Evolutionary conservation across 2,888 invertebrate species (phyloP), one percentile per base, ranked within the genome.

Genomic region (Acronicta leporina): DNA sequence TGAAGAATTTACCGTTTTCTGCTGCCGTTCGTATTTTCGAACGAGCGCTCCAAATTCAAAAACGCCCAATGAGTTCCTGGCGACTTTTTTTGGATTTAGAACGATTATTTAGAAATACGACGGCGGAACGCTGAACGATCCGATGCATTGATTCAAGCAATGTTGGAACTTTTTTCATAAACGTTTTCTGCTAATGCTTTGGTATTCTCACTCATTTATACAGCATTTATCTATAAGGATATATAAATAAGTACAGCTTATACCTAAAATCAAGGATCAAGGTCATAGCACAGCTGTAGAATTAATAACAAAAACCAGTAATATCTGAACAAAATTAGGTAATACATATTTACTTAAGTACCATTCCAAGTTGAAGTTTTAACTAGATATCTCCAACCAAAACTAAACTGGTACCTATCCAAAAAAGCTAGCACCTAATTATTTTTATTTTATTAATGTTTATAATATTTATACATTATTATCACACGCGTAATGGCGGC

Each of bases 401-500:
- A 13, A 0, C 10, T 14, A 16, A 49, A 72, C 57, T 52, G 20
- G 14, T 46, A 40, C 8, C 2, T 5, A 25, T 5, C 4, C n/a
- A 44, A 43, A 44, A 5, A 10, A n/a, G 11, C 33, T 25, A 7
- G 27, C 35, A 35, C 35, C 38, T 13, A 44, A 51, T 44, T n/a
- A 51, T 63, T 46, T 30, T 1, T 52, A 40, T 52, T 63, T 53
- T 60, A 55, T 15, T 44, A 51, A 40, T 56, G 63, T 56, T 47
- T 41, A 42, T 51, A 47, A 54, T 63, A 62, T 48, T 46, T 48
- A 68, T 66, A 68, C 69, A 67, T 68, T 71, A 68, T 77, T 81
- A 84, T 84, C 80, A 77, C 79, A 79, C 69, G 74, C 82, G 80
- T 80, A 82, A 87, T 84, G 78, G 81, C 68, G 68, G 75, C 74